Percentiles rank a stretch among this genome's conserved stretches.
phyloP scores from a whole-genome alignment of 23 tunicate genomes.

The Halocynthia roretzi region DNA sequence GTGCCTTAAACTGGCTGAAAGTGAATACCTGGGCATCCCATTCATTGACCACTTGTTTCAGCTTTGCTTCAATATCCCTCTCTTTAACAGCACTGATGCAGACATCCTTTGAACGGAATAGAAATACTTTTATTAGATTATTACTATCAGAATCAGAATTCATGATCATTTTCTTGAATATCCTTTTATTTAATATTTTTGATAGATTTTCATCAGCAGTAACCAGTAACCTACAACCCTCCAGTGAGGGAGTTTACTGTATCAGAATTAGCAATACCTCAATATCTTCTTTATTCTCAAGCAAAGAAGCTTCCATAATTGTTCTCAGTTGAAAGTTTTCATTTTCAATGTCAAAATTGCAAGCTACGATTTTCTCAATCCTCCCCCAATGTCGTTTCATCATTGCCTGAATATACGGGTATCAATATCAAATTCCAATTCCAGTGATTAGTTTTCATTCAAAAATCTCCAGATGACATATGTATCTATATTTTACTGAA shows the following conservation, averaged over 20 bases:
- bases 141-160: too few relatives aligned
- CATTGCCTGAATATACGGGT: conserved; percentile 41
- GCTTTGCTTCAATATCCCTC: conserved; percentile 79
- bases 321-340: conserved; percentile 69
- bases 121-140: too few relatives aligned
- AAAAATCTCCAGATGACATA: neutral
- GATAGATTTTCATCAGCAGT: too few relatives aligned
- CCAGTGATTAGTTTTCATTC: neutral
- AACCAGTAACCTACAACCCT: neutral
- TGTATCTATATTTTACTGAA: too few relatives aligned
- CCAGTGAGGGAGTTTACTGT: neutral
- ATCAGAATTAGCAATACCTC: conserved; percentile 20
- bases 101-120: conserved; percentile 32
- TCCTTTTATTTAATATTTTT: too few relatives aligned
- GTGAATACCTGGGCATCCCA: conserved; percentile 84
- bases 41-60: conserved; percentile 69
- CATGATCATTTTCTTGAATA: too few relatives aligned
- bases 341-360: conserved; percentile 63
- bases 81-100: conserved; percentile 89
- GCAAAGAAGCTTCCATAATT: conserved; percentile 88
- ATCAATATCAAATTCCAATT: neutral
- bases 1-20: conserved; percentile 73
- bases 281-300: conserved; percentile 76
- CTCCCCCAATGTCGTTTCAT: conserved; percentile 84
- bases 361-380: conserved; percentile 56